Conservation (phyloP, 2,888 invertebrate genomes). For the Chesias legatella region DNA sequence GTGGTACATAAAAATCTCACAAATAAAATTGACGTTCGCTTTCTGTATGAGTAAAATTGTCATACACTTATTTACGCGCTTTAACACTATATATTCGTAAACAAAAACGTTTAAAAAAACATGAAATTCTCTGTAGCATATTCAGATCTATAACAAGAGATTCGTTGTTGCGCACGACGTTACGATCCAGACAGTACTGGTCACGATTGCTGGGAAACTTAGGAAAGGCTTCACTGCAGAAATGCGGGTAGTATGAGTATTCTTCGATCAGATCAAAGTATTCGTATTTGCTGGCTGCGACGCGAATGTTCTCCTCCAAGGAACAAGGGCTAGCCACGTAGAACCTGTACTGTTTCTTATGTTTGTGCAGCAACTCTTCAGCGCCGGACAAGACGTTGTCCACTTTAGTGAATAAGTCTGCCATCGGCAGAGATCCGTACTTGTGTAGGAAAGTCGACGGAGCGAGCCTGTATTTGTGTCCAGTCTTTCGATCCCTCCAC, state of each 20-base stretch:
- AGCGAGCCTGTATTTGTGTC: slow-evolving; percentile 82
- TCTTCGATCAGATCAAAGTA: slow-evolving; percentile 73
- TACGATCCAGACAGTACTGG: slow-evolving; percentile 48
- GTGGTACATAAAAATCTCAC: slow-evolving; percentile 2
- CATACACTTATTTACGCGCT: slow-evolving; percentile 28
- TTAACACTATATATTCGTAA: slow-evolving; percentile 63
- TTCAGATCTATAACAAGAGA: slow-evolving; percentile 59
- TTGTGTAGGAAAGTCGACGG: slow-evolving; percentile 86
- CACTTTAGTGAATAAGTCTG: slow-evolving; percentile 77
- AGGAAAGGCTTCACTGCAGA: slow-evolving; percentile 87
- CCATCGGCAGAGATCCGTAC: slow-evolving; percentile 83
- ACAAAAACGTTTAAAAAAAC: slow-evolving; percentile 69
- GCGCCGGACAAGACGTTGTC: slow-evolving; percentile 79
- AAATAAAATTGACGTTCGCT: no score
- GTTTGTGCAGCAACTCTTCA: slow-evolving; percentile 73
- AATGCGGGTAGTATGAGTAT: slow-evolving; percentile 86
- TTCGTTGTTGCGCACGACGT: slow-evolving; percentile 44
- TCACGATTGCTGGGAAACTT: slow-evolving; percentile 63
- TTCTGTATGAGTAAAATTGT: no score
- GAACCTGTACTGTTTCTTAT: slow-evolving; percentile 82
- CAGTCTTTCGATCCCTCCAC: slow-evolving; percentile 78
- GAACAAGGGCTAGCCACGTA: slow-evolving; percentile 87
- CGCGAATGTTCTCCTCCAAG: slow-evolving; percentile 78
- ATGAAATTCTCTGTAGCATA: slow-evolving; percentile 62
- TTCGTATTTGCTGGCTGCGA: slow-evolving; percentile 57